phyloP scores from a whole-genome alignment of 2,797 vertebrate species.

The Hypotaenidia philippensis region DNA sequence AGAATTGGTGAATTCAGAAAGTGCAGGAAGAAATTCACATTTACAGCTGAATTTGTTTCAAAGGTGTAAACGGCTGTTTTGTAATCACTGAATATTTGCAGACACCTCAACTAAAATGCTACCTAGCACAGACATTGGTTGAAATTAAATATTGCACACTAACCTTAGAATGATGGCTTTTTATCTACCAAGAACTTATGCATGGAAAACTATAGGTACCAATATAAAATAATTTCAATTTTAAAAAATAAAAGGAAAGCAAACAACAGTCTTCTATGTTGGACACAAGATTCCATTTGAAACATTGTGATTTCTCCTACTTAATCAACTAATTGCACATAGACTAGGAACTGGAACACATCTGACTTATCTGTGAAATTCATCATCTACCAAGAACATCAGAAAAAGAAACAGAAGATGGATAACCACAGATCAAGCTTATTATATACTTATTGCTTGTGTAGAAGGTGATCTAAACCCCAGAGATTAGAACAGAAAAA shows the following conservation, averaged over 20 bases:
- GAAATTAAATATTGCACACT: neutral
- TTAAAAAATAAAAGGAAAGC: neutral
- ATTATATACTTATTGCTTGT: neutral
- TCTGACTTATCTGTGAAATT: neutral
- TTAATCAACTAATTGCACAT: neutral
- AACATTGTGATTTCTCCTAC: neutral
- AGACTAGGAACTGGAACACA: neutral
- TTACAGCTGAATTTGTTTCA: constrained; percentile 27
- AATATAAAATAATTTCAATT: neutral
- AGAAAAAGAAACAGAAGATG: neutral
- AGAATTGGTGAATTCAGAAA: neutral
- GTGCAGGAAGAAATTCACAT: neutral
- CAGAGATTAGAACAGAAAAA: neutral
- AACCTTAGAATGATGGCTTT: neutral
- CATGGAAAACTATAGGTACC: neutral
- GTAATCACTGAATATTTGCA: constrained; percentile 26
- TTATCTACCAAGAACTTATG: neutral
- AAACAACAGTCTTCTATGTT: neutral
- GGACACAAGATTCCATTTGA: neutral
- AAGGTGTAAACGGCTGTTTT: neutral
- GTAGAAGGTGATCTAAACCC: neutral
- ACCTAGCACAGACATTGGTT: neutral
- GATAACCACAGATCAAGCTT: neutral
- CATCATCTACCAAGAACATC: neutral
- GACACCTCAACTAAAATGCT: constrained; percentile 1